Percentiles rank a stretch among this genome's conserved stretches.
Conservation (phyloP, 1,140 invertebrate genomes). For the Trinorchestia longiramus region DNA sequence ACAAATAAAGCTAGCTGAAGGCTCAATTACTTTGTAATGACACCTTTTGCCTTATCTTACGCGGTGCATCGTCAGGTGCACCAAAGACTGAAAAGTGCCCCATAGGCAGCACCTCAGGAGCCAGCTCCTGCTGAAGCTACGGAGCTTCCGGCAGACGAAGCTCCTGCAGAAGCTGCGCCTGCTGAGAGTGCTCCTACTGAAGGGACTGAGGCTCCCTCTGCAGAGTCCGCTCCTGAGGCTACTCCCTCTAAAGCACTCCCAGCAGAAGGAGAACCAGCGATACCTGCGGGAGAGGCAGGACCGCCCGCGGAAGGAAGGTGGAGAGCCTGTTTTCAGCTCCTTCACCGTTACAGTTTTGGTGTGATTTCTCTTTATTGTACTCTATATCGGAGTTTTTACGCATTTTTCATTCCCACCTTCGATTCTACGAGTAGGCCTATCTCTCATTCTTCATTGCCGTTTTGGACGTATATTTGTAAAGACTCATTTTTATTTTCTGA, state of each 20-base stretch:
- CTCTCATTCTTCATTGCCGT: background rate
- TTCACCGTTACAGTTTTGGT: background rate
- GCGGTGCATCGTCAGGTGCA: slow-evolving; percentile 34
- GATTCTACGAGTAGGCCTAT: too few species aligned
- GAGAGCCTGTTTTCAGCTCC: background rate
- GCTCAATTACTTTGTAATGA: background rate
- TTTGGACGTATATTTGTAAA: background rate
- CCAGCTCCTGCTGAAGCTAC: slow-evolving; percentile 22
- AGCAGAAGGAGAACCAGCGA: slow-evolving; percentile 51
- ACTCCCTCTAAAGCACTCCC: slow-evolving; percentile 55
- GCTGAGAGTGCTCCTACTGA: slow-evolving; percentile 9
- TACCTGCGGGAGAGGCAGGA: background rate
- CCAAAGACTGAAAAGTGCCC: slow-evolving; percentile 32
- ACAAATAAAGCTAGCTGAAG: background rate
- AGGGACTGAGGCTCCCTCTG: background rate
- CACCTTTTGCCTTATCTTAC: slow-evolving; percentile 32
- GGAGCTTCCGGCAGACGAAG: slow-evolving; percentile 37
- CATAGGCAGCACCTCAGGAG: slow-evolving; percentile 54
- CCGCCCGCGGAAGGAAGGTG: slow-evolving; percentile 49
- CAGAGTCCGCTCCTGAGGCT: slow-evolving; percentile 52
- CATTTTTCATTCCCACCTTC: background rate
- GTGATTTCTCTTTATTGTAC: slow-evolving; percentile 23
- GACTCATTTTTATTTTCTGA: background rate
- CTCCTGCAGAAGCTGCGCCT: slow-evolving; percentile 52
- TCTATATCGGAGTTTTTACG: background rate